Evolutionary conservation across 2,797 vertebrate species (phyloP).

Genomic region (Lagodon rhomboides): DNA sequence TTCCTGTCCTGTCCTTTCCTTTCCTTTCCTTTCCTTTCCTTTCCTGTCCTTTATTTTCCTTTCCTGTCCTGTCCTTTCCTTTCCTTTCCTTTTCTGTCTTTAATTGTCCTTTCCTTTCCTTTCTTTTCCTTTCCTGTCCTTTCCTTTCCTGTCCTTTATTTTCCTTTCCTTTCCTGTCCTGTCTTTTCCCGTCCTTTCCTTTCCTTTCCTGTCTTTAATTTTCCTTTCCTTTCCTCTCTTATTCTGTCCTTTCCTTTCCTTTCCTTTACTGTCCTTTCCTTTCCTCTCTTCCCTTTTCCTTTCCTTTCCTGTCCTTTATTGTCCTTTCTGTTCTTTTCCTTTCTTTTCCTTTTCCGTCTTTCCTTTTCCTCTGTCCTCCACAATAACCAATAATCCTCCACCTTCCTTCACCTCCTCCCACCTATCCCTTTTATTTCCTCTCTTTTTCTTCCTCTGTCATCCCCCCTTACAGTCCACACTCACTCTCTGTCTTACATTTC

Average conservation of each 20-base stretch:
- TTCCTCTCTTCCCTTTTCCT: not conserved
- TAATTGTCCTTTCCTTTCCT: not conserved
- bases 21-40: not conserved
- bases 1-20: too few species aligned
- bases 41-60: not conserved
- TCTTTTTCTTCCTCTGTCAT: not conserved
- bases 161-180: not conserved
- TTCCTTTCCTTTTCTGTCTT: not conserved
- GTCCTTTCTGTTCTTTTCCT: not conserved
- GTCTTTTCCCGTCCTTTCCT: not conserved
- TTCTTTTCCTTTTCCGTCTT: too few species aligned
- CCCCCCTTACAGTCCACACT: slow-evolving; percentile 1
- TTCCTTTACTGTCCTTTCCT: not conserved
- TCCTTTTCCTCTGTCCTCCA: too few species aligned
- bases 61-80: not conserved
- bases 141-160: fast-evolving
- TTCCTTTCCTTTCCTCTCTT: fast-evolving
- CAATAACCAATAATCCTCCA: slow-evolving; percentile 7
- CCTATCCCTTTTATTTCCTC: not conserved
- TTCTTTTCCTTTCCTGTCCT: too few species aligned
- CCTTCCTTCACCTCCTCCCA: slow-evolving; percentile 14
- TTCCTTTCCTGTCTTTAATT: fast-evolving
- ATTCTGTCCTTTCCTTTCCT: too few species aligned
- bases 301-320: fast-evolving
- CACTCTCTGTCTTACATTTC: slow-evolving; percentile 4